Evolutionary conservation across 2,888 invertebrate species (phyloP).

Genomic region (Synergus gifuensis): DNA sequence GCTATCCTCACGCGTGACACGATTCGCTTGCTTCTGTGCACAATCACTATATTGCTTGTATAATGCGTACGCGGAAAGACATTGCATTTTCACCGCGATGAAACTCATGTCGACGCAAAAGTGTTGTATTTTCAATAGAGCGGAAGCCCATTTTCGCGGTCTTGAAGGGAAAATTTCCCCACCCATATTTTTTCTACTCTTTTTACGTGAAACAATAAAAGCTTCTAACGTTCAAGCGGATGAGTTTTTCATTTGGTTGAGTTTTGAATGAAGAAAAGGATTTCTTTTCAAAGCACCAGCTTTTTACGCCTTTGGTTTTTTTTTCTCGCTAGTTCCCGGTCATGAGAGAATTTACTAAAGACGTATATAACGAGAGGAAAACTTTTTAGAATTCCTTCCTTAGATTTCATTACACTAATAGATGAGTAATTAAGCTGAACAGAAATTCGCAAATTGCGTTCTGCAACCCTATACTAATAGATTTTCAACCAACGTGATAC

Average conservation of each 20-base stretch:
- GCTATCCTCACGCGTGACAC: constrained; percentile 22
- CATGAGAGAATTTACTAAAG: constrained; percentile 63
- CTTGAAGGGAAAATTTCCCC: constrained; percentile 11
- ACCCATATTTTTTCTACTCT: constrained; percentile 44
- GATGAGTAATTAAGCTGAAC: constrained; percentile 65
- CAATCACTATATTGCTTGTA: constrained; percentile 14
- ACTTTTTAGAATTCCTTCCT: constrained; percentile 54
- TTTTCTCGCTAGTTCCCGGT: constrained; percentile 58
- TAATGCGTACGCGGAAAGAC: constrained; percentile 25
- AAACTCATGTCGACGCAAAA: neutral
- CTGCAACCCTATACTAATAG: neutral
- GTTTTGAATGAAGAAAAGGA: constrained; percentile 69
- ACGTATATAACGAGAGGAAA: constrained; percentile 63
- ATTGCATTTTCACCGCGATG: constrained; percentile 30
- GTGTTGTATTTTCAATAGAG: constrained; percentile 31
- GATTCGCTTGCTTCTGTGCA: constrained; percentile 18
- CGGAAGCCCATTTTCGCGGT: constrained; percentile 29
- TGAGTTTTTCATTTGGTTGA: constrained; percentile 69
- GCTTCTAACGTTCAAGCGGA: constrained; percentile 64
- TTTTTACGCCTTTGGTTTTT: constrained; percentile 71
- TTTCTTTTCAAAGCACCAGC: constrained; percentile 69
- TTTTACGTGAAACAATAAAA: constrained; percentile 69
- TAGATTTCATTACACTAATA: constrained; percentile 56
- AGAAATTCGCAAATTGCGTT: constrained; percentile 47
- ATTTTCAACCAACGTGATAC: constrained; percentile 4